These are phyloP conservation scores for Bombus superbus DNA, from an alignment of 1,140 invertebrate species.

Conservation along the genomic window DNA sequence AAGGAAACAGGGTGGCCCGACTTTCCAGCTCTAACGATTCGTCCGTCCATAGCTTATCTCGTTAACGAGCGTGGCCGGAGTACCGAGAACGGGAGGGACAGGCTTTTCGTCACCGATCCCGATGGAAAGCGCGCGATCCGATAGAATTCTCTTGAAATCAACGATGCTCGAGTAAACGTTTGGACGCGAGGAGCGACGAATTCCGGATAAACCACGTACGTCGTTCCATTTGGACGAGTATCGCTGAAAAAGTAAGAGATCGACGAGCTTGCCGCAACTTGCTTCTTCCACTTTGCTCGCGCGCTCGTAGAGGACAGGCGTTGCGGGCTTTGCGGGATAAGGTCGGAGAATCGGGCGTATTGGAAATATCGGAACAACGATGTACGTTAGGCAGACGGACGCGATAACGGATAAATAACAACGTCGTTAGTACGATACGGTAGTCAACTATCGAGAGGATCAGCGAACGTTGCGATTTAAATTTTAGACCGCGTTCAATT, in stretches of 20 bases:
- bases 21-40: constrained; percentile 60
- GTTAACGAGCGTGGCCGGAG: constrained; percentile 52
- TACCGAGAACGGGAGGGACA: constrained; percentile 2
- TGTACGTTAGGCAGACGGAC: neutral
- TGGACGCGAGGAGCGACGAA: neutral
- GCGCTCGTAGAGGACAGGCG: no score
- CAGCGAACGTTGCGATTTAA: constrained; percentile 10
- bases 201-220: no score
- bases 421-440: constrained; percentile 4
- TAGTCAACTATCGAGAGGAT: constrained; percentile 3
- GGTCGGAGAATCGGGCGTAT: no score
- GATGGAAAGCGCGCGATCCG: neutral
- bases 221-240: no score
- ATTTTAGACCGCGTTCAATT: constrained; percentile 51
- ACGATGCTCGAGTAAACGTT: neutral
- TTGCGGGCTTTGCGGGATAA: rapidly evolving
- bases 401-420: neutral
- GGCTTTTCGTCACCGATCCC: constrained; percentile 20
- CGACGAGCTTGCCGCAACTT: no score
- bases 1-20: constrained; percentile 60
- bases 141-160: neutral
- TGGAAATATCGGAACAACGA: neutral
- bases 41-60: constrained; percentile 62
- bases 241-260: no score
- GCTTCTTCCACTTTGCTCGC: no score